Evolutionary conservation across 2,797 vertebrate genomes (phyloP).

Genomic region (Uromys caudimaculatus): DNA sequence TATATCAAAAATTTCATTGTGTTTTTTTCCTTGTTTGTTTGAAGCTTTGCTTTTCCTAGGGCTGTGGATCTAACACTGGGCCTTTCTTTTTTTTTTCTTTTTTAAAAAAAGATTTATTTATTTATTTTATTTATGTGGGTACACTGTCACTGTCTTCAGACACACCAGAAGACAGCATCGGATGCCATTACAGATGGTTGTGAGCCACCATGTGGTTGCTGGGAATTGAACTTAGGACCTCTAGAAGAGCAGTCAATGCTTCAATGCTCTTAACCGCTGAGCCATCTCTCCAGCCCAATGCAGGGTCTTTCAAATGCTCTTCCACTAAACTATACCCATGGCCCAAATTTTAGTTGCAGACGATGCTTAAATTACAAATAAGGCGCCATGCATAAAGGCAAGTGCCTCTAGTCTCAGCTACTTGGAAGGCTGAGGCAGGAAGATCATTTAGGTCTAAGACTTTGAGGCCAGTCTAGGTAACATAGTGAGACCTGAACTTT

Average conservation of each 20-base stretch:
- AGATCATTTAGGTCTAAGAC: neutral
- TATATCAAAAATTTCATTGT: neutral
- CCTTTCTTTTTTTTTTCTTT: no score
- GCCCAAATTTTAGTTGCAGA: neutral
- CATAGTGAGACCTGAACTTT: neutral
- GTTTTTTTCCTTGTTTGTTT: neutral
- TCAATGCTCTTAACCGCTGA: no score
- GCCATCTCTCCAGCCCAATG: no score
- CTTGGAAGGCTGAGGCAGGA: neutral
- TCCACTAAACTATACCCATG: neutral
- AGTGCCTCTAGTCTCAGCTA: neutral
- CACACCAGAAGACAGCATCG: no score
- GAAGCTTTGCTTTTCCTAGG: neutral
- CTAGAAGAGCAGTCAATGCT: no score
- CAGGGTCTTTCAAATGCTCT: neutral
- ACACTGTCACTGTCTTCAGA: no score
- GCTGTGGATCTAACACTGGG: neutral
- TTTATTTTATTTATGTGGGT: no score
- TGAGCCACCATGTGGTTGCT: no score
- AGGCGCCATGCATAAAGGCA: neutral
- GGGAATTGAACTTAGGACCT: no score
- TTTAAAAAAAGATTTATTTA: no score
- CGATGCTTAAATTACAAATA: slow-evolving; percentile 7
- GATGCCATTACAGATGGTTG: no score
- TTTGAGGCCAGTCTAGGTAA: neutral